Base-by-base conservation (phyloP, 2,113 vertebrate genomes). In the Rhinoderma darwinii region DNA sequence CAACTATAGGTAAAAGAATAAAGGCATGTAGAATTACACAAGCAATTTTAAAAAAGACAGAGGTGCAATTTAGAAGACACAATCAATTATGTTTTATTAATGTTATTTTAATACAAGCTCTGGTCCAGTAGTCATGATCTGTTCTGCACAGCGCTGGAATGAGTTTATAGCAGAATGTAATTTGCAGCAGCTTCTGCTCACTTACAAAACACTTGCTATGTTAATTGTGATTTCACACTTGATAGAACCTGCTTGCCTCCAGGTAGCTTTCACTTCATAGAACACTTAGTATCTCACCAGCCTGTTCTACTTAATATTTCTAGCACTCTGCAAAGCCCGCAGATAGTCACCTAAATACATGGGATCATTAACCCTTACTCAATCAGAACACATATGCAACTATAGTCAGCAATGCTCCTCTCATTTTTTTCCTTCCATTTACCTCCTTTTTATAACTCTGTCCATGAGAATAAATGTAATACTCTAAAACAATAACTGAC, bases 151-250 rank as follows among this genome's bases (percentile, higher is more conserved):
- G 82, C 90, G 92, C 90, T 88, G 89, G 92, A 92, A 74, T 91
- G 89, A 88, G 90, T 90, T 95, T 92, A 94, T 93, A 91, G 91
- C 87, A 89, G 91, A 89, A 91, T 91, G 92, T 91, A 92, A 94
- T 94, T 93, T 92, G 93, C 89, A 90, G 89, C 90, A 41, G 35
- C 88, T 91, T 93, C 90, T 77, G 88, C 92, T 94, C 90, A 88
- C 93, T 94, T 93, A 88, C 89, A 88, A 93, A 95, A 93, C 92
- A 90, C 91, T 93, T 92, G 93, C 91, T 94, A 91, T 0, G 88
- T 94, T 95, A 93, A 94, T 92, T 94, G 93, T 93, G 92, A 94
- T 95, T 94, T 95, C 92, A 94, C 90, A 91, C 91, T 92, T 92
- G 3, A 0, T 66, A 92, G 91, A 91, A 84, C 88, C 84, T 82